phyloP scores from a whole-genome alignment of 2,888 invertebrate species.

The Eilema griseolum region DNA sequence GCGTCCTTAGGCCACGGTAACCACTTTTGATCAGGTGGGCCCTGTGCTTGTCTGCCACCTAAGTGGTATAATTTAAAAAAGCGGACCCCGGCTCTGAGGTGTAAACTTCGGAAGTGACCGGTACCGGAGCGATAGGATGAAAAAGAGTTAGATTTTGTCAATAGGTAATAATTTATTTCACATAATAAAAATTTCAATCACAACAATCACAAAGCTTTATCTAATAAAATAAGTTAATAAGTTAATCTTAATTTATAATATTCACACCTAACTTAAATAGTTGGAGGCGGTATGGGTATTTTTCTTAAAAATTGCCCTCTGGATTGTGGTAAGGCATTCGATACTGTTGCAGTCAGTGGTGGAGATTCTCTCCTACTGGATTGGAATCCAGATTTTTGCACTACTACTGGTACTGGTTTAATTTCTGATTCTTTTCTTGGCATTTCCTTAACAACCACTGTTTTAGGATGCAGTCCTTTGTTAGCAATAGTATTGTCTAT shows the following conservation, averaged over 20 bases:
- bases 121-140: too few species aligned
- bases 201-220: conserved; percentile 2
- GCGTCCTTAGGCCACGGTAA: too few species aligned
- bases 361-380: too few species aligned
- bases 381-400: not conserved
- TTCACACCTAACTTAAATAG: conserved; percentile 34
- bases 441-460: conserved; percentile 8
- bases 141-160: too few species aligned
- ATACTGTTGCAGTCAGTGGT: conserved; percentile 16
- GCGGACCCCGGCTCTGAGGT: too few species aligned
- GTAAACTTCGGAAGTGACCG: too few species aligned
- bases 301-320: conserved; percentile 68
- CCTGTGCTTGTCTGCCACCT: too few species aligned
- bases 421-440: conserved; percentile 5
- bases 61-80: too few species aligned
- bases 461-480: not conserved
- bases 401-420: not conserved
- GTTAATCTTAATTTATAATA: not conserved
- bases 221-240: conserved; percentile 17
- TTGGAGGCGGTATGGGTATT: conserved; percentile 69
- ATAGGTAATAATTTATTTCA: not conserved
- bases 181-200: not conserved
- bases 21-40: too few species aligned
- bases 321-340: conserved; percentile 51
- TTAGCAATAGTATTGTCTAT: not conserved